Conservation (phyloP, 92 coral and sea anemone genomes). For the Pocillopora meandrina region DNA sequence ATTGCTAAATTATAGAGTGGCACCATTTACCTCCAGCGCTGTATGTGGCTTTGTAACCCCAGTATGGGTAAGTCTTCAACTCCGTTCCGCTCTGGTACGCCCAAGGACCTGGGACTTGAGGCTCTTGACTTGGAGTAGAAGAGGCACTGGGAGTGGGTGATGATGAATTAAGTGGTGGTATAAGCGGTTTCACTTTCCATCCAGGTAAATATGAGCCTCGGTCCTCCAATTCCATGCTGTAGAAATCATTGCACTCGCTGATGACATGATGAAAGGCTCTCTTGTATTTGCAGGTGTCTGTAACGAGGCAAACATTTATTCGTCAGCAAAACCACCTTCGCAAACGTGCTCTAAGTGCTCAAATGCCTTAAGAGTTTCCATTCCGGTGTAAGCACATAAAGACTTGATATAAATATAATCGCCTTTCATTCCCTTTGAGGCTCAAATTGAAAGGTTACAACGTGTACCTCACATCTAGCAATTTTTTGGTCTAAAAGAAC, state of each 20-base stretch:
- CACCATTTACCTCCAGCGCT: constrained; percentile 78
- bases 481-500: too few species aligned
- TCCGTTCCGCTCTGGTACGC: constrained; percentile 77
- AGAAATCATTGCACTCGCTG: constrained; percentile 74
- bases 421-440: too few species aligned
- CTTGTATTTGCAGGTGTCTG: constrained; percentile 77
- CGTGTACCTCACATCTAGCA: too few species aligned
- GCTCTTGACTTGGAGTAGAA: constrained; percentile 1
- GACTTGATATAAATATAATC: too few species aligned
- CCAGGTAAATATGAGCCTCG: constrained; percentile 49
- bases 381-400: too few species aligned
- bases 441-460: too few species aligned
- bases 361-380: too few species aligned
- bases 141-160: neutral
- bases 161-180: constrained; percentile 33
- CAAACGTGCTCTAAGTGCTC: too few species aligned
- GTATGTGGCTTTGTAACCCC: constrained; percentile 95
- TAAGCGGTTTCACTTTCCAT: constrained; percentile 47
- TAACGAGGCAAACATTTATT: neutral
- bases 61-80: constrained; percentile 79
- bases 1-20: neutral
- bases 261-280: constrained; percentile 62
- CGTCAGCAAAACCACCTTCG: too few species aligned
- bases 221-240: constrained; percentile 74
- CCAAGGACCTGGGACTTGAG: constrained; percentile 70